Conservation (phyloP, 2,888 invertebrate genomes). For the Orthosia gothica region DNA sequence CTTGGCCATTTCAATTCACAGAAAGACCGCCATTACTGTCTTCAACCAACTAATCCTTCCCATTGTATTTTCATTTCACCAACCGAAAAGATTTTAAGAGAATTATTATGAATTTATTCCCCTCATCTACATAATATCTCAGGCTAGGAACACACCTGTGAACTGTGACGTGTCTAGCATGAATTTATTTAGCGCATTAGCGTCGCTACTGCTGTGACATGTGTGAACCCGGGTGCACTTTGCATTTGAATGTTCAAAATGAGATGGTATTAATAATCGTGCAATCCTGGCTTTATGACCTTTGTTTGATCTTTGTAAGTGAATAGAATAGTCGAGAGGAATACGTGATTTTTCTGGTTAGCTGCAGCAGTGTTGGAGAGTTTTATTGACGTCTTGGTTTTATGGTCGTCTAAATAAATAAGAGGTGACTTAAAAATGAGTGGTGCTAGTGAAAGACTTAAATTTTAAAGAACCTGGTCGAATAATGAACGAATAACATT, state of each 20-base stretch:
- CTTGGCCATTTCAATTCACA: slow-evolving; percentile 27
- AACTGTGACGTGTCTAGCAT: slow-evolving; percentile 75
- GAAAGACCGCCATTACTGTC: slow-evolving; percentile 43
- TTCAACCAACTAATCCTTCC: slow-evolving; percentile 51
- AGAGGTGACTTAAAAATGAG: slow-evolving; percentile 10
- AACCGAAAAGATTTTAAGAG: slow-evolving; percentile 58
- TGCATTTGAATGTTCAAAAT: slow-evolving; percentile 74
- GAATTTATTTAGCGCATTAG: slow-evolving; percentile 78
- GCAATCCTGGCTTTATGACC: slow-evolving; percentile 49
- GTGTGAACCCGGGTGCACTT: slow-evolving; percentile 72
- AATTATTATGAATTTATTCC: slow-evolving; percentile 60
- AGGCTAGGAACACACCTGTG: slow-evolving; percentile 68
- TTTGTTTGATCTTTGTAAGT: slow-evolving; percentile 40
- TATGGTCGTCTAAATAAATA: slow-evolving; percentile 37
- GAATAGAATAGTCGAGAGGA: slow-evolving; percentile 33
- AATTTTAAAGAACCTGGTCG: background rate
- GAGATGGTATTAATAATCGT: slow-evolving; percentile 70
- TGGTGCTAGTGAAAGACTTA: background rate
- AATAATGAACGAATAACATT: background rate
- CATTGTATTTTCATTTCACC: slow-evolving; percentile 55
- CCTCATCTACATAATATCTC: slow-evolving; percentile 72
- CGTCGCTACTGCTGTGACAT: slow-evolving; percentile 62
- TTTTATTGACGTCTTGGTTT: slow-evolving; percentile 29
- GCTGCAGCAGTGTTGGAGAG: slow-evolving; percentile 13
- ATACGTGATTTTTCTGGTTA: slow-evolving; percentile 46